phyloP scores from a whole-genome alignment of 2,797 vertebrate genomes.

The Cuniculus paca region DNA sequence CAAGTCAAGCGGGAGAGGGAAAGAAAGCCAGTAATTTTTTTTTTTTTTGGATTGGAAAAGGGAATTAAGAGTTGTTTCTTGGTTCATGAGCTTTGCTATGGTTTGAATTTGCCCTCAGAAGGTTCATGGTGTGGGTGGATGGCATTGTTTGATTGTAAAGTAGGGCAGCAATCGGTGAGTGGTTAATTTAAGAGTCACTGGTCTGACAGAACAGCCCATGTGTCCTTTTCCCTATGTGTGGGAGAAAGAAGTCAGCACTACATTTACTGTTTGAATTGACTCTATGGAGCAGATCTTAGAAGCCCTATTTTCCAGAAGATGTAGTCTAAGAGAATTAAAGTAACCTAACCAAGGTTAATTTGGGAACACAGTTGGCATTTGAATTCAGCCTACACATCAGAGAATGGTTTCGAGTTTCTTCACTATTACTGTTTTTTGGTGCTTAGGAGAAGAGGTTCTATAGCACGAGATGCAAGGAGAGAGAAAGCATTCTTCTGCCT shows the following conservation, averaged over 20 bases:
- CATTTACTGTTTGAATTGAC: not conserved
- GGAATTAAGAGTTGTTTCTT: conserved; percentile 58
- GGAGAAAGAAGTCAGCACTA: not conserved
- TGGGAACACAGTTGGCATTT: not conserved
- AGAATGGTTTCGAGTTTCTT: not conserved
- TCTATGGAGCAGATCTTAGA: not conserved
- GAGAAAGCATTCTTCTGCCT: not conserved
- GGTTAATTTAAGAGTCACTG: conserved; percentile 67
- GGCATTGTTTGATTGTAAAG: conserved; percentile 61
- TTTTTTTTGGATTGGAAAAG: conserved; percentile 47
- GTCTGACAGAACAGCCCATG: conserved; percentile 66
- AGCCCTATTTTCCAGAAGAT: not conserved
- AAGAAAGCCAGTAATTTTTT: conserved; percentile 65
- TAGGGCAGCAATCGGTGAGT: conserved; percentile 67
- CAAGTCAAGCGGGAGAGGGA: not conserved
- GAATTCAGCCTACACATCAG: not conserved
- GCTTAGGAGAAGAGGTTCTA: not conserved
- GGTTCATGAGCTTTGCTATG: conserved; percentile 34
- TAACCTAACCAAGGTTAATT: not conserved
- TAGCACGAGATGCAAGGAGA: not conserved
- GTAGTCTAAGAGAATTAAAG: not conserved
- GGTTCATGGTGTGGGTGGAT: conserved; percentile 68
- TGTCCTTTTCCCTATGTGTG: not conserved
- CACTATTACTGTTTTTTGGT: not conserved
- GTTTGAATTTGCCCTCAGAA: conserved; percentile 67